These are phyloP conservation scores for Dolomedes plantarius DNA, from an alignment of 2,888 invertebrate genomes.

Conservation along the genomic window DNA sequence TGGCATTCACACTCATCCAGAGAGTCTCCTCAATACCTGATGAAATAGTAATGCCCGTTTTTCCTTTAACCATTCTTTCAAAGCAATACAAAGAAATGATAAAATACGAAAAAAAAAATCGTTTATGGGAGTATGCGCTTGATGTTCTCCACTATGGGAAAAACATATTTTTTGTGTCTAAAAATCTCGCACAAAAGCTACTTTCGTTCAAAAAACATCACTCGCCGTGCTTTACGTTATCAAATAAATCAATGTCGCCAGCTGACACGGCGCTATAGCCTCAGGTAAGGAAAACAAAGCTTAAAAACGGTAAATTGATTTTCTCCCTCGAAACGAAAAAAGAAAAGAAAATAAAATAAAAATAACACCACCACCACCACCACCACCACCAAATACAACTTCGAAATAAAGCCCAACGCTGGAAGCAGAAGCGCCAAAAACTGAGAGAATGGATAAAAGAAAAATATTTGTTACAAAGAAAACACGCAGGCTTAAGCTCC, in stretches of 20 bases:
- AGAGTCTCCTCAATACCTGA: background rate
- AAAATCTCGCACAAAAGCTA: slow-evolving; percentile 37
- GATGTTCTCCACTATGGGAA: background rate
- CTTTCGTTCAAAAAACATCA: slow-evolving; percentile 17
- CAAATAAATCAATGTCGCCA: slow-evolving; percentile 71
- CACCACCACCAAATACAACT: background rate
- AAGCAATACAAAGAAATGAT: background rate
- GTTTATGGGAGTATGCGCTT: background rate
- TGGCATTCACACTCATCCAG: background rate
- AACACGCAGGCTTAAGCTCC: background rate
- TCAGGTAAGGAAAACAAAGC: slow-evolving; percentile 70
- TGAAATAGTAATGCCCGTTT: background rate
- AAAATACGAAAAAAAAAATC: background rate
- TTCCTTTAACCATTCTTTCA: background rate
- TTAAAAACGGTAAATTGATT: slow-evolving; percentile 69
- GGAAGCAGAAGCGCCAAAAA: background rate
- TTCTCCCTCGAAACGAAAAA: slow-evolving; percentile 16
- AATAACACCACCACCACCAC: background rate
- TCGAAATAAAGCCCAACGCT: slow-evolving; percentile 15
- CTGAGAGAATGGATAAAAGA: background rate
- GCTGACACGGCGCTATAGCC: slow-evolving; percentile 64
- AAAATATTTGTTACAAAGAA: background rate
- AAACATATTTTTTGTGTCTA: slow-evolving; percentile 23
- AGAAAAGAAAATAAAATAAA: background rate
- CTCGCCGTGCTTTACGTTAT: slow-evolving; percentile 30